Conservation (phyloP, 2,797 vertebrate genomes). For the Cynopterus sphinx region DNA sequence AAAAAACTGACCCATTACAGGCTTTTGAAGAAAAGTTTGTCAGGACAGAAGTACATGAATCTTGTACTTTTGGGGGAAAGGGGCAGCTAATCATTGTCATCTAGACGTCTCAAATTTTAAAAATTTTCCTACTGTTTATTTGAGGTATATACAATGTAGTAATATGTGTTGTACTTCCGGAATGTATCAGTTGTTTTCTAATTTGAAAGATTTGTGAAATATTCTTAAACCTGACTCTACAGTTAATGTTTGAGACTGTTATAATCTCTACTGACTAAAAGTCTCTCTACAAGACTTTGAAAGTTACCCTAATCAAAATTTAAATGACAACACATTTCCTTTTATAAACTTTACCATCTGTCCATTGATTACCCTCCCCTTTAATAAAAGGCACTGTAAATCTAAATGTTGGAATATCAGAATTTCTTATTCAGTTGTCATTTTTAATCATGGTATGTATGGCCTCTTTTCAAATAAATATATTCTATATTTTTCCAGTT, state of each 20-base stretch:
- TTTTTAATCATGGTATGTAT: neutral
- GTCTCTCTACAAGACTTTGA: slow-evolving; percentile 38
- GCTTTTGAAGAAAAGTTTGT: slow-evolving; percentile 60
- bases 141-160: slow-evolving; percentile 64
- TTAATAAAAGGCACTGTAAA: slow-evolving; percentile 46
- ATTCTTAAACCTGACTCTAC: slow-evolving; percentile 71
- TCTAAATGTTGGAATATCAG: neutral
- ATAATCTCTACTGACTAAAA: slow-evolving; percentile 76
- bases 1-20: neutral
- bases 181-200: slow-evolving; percentile 68
- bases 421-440: neutral
- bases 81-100: slow-evolving; percentile 68
- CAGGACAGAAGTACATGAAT: slow-evolving; percentile 29
- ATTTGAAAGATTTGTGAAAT: slow-evolving; percentile 78
- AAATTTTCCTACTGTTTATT: slow-evolving; percentile 71
- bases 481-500: slow-evolving; percentile 36
- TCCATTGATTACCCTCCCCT: neutral
- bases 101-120: slow-evolving; percentile 58
- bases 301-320: slow-evolving; percentile 76
- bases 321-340: slow-evolving; percentile 69
- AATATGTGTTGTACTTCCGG: slow-evolving; percentile 62
- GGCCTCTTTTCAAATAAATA: slow-evolving; percentile 41
- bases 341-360: slow-evolving; percentile 47
- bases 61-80: neutral
- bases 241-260: slow-evolving; percentile 75